Evolutionary conservation across 2,113 vertebrate species (phyloP).

Genomic region (Halcyon malimbica): DNA sequence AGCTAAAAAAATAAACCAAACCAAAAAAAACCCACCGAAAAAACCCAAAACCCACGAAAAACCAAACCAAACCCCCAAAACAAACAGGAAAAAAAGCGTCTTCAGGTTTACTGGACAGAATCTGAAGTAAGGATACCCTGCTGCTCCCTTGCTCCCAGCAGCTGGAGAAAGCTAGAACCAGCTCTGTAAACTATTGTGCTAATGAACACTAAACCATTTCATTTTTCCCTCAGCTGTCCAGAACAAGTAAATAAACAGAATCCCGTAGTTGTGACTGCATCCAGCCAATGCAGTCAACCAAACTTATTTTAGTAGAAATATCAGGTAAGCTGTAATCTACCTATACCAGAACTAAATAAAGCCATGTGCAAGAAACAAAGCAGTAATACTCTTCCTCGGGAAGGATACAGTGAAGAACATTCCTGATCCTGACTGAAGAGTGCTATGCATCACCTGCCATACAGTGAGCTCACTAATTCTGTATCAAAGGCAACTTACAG

Average conservation of each 20-base stretch:
- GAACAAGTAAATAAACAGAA: neutral
- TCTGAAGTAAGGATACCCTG: neutral
- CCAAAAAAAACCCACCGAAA: too few relatives aligned
- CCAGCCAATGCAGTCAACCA: neutral
- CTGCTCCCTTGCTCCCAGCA: neutral
- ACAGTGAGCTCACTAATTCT: neutral
- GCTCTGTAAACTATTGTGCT: neutral
- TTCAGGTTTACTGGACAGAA: neutral
- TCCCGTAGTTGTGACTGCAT: neutral
- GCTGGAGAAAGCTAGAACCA: neutral
- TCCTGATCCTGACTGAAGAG: neutral
- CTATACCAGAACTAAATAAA: neutral
- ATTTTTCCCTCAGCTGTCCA: neutral
- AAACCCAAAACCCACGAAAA: too few relatives aligned
- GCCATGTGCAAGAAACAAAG: neutral
- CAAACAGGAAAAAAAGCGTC: neutral
- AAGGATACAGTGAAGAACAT: neutral
- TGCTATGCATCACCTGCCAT: neutral
- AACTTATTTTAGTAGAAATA: neutral
- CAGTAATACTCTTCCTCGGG: neutral
- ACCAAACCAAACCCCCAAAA: too few relatives aligned
- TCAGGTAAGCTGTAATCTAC: neutral
- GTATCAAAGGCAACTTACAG: conserved; percentile 6
- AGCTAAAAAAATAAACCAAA: neutral
- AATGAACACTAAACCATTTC: neutral